These are phyloP conservation scores for Rhabdophis nuchalis DNA, from an alignment of 2,797 vertebrate genomes.

Conservation along the genomic window DNA sequence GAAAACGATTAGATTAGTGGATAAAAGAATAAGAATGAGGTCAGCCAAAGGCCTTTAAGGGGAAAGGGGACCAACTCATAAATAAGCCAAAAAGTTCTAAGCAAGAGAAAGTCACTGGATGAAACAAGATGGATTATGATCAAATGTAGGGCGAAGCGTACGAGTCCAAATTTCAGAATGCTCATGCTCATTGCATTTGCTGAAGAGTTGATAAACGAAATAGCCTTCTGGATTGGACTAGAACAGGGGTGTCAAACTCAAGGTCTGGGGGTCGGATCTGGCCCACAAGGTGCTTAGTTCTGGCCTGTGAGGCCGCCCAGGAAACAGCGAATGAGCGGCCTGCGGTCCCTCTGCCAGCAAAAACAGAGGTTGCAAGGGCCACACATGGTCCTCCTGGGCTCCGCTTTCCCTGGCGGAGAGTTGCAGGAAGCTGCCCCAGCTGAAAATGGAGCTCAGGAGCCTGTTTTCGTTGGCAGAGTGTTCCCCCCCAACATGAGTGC, in stretches of 20 bases:
- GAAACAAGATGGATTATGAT: background rate
- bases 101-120: background rate
- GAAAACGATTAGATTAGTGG: constrained; percentile 10
- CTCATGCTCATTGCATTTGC: background rate
- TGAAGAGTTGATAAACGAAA: background rate
- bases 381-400: too few relatives aligned
- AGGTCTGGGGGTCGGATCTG: too few relatives aligned
- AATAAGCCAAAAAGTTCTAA: background rate
- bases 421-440: too few relatives aligned
- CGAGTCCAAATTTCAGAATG: background rate
- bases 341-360: too few relatives aligned
- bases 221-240: background rate
- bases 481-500: too few relatives aligned
- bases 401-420: too few relatives aligned
- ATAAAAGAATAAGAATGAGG: background rate
- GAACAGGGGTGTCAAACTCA: too few relatives aligned
- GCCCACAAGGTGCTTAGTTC: too few relatives aligned
- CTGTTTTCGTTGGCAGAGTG: too few relatives aligned
- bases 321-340: fast-evolving
- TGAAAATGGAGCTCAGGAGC: too few relatives aligned
- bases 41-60: constrained; percentile 13
- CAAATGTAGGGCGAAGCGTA: background rate
- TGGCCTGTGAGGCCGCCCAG: too few relatives aligned
- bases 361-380: too few relatives aligned
- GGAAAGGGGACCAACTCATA: background rate